Base-by-base conservation (phyloP, 2,888 invertebrate genomes). In the Caenorhabditis virilis region DNA sequence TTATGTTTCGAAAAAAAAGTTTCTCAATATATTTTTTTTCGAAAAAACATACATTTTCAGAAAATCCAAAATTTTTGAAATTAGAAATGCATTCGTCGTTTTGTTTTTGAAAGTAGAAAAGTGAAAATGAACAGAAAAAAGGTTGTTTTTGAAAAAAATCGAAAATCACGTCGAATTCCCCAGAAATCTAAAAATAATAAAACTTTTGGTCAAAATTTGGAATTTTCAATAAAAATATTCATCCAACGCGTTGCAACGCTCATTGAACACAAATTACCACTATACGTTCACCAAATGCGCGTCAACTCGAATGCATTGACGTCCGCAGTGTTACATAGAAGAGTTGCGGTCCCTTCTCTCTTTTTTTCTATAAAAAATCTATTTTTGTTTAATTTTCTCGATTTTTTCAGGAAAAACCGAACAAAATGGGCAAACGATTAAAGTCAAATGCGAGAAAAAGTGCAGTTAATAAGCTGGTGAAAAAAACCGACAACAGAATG, bases 401-500 rank as follows among this genome's bases (percentile, higher is more conserved):
- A 6, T 22, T 42, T 42, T 39, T 39, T 39, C 16, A 16, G 11
- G 39, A 5, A 11, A 15, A 36, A 7, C 5, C 5, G 9, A 42
- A 48, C 43, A 63, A 59, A 16, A 76, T 76, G 76, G 74, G 72
- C 42, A 76, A 74, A 62, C 56, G 67, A 15, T 55, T 74, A 43
- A 72, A 74, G 55, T 58, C 70, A 1, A 64, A 66, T 38, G 70
- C 63, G 23, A 52, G 60, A 45, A 72, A 61, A 42, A 69, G 50
- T 35, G 72, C 64, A 3, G 60, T 73, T n/a, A 70, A 72, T 55
- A 79, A 76, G 43, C 62, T 79, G 23, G 76, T 82, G 50, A 82
- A 83, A 39, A 72, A 70, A 39, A 82, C 82, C 1, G 82, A 82
- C 54, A 62, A 56, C 45, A 64, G 82, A 75, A 74, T 82, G 82